Evolutionary conservation across 2,888 invertebrate genomes (phyloP).

Genomic region (Cephalotes varians): DNA sequence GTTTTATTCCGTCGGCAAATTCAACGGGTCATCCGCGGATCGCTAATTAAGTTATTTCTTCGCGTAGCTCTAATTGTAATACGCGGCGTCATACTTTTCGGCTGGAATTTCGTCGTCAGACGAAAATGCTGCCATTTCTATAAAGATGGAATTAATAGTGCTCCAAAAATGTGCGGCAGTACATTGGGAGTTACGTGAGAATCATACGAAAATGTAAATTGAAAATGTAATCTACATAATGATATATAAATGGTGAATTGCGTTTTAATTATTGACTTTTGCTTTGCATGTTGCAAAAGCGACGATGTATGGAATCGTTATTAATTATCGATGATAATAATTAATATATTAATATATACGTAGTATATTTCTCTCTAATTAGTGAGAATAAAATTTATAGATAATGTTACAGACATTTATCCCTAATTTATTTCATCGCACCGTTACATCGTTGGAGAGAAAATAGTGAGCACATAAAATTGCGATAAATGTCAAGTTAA

Average conservation of each 20-base stretch:
- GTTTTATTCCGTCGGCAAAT: conserved; percentile 12
- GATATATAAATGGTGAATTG: conserved; percentile 16
- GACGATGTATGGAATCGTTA: conserved; percentile 4
- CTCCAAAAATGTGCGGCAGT: background rate
- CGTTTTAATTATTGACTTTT: conserved; percentile 42
- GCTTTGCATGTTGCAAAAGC: background rate
- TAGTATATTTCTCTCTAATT: conserved; percentile 40
- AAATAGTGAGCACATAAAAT: conserved; percentile 31
- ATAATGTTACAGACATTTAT: conserved; percentile 23
- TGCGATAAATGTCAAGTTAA: conserved; percentile 32
- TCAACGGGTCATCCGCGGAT: background rate
- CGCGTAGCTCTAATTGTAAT: conserved; percentile 28
- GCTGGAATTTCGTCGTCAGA: conserved; percentile 11
- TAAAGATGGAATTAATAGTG: conserved; percentile 9
- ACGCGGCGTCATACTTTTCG: conserved; percentile 15
- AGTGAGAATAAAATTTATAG: conserved; percentile 38
- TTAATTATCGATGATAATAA: conserved; percentile 43
- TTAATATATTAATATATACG: conserved; percentile 44
- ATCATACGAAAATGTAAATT: conserved; percentile 29
- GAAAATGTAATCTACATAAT: conserved; percentile 44
- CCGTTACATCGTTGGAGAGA: background rate
- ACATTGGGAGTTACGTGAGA: background rate
- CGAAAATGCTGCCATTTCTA: conserved; percentile 22
- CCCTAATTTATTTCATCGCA: conserved; percentile 29
- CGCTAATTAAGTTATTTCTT: conserved; percentile 47